Conservation (phyloP, 1,140 invertebrate genomes). For the Leptinotarsa defecta region DNA sequence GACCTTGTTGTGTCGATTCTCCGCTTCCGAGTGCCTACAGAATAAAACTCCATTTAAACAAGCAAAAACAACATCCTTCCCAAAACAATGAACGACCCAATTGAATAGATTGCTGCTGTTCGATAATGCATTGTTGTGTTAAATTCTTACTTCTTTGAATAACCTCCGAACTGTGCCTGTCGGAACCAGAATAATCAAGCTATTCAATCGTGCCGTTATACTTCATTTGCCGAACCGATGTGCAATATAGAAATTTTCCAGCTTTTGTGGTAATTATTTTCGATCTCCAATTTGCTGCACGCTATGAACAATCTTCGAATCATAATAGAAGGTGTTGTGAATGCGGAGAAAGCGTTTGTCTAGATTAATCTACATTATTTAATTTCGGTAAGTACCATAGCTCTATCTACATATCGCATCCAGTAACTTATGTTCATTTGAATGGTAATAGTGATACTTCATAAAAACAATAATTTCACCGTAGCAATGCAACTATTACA, state of each 20-base stretch:
- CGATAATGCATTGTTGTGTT: slow-evolving; percentile 1
- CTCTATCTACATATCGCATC: too few species aligned
- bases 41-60: background rate
- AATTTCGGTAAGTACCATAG: too few species aligned
- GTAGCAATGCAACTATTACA: too few species aligned
- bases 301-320: slow-evolving; percentile 7
- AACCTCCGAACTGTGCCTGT: slow-evolving; percentile 30
- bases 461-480: too few species aligned
- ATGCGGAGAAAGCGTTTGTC: background rate
- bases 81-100: background rate
- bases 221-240: slow-evolving; percentile 35
- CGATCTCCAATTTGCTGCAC: slow-evolving; percentile 38
- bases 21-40: background rate
- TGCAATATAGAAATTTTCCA: slow-evolving; percentile 35
- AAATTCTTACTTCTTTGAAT: slow-evolving; percentile 14
- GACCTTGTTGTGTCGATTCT: background rate
- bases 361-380: too few species aligned
- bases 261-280: slow-evolving; percentile 38
- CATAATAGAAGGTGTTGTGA: background rate
- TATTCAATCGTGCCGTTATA: slow-evolving; percentile 38
- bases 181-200: slow-evolving; percentile 31
- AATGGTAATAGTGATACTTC: too few species aligned
- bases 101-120: slow-evolving; percentile 8
- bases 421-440: too few species aligned
- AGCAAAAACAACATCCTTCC: slow-evolving; percentile 4